A percentile compares a stretch with the other conserved stretches of the same genome.
Conservation (phyloP, 2,888 invertebrate genomes). For the Sinelater perroti region DNA sequence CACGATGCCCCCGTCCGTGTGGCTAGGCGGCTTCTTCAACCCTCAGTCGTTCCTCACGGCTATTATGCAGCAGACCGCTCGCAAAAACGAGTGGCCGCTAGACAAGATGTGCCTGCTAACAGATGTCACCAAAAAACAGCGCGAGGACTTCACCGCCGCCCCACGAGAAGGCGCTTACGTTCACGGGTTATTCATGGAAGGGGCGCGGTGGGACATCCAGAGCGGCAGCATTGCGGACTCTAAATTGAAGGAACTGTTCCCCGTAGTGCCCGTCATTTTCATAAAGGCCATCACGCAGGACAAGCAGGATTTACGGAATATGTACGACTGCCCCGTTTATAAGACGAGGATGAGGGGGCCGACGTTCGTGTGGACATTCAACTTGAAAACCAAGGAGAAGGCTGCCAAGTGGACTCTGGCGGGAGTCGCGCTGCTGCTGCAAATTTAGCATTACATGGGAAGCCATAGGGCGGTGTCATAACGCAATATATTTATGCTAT, state of each 20-base stretch:
- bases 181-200: conserved; percentile 91
- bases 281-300: conserved; percentile 88
- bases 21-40: conserved; percentile 96
- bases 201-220: conserved; percentile 89
- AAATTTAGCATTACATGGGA: conserved; percentile 66
- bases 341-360: conserved; percentile 89
- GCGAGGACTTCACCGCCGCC: conserved; percentile 84
- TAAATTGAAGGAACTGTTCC: conserved; percentile 87
- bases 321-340: conserved; percentile 94
- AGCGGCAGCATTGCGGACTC: conserved; percentile 84
- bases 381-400: conserved; percentile 87
- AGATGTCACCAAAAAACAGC: conserved; percentile 90
- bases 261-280: conserved; percentile 89
- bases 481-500: not conserved
- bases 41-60: conserved; percentile 96
- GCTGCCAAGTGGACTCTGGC: conserved; percentile 92
- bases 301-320: conserved; percentile 85
- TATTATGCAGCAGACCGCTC: conserved; percentile 96
- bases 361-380: conserved; percentile 96
- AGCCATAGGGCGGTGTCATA: not conserved
- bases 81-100: conserved; percentile 95
- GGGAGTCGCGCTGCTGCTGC: conserved; percentile 90
- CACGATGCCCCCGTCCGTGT: conserved; percentile 84
- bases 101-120: conserved; percentile 96
- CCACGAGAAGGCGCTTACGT: conserved; percentile 93